Percentiles rank a stretch among this genome's conserved stretches.
Conservation (phyloP, 2,797 vertebrate species). For the Aratinga solstitialis region DNA sequence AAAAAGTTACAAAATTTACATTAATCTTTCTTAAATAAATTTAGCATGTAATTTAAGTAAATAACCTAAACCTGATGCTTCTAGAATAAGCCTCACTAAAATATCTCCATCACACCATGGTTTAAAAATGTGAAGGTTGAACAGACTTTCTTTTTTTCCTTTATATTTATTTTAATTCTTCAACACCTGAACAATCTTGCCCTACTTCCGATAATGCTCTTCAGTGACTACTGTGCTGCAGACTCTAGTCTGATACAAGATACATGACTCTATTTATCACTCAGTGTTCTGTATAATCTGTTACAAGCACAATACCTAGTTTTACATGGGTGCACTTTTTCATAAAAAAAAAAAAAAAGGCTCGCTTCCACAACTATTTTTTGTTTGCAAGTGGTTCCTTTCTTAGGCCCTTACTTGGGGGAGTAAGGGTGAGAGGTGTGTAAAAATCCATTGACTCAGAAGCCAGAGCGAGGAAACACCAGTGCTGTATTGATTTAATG, state of each 20-base stretch:
- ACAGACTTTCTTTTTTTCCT: neutral
- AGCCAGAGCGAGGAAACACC: neutral
- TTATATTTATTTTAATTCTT: neutral
- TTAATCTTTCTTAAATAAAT: neutral
- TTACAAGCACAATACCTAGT: conserved; percentile 26
- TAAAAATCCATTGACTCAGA: neutral
- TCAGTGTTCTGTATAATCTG: conserved; percentile 33
- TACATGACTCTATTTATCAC: conserved; percentile 48
- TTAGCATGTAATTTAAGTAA: neutral
- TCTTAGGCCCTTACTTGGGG: neutral
- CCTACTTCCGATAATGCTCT: neutral
- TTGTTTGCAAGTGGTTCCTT: neutral
- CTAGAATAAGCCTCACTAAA: neutral
- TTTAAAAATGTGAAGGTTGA: neutral
- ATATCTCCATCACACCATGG: neutral
- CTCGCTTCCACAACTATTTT: neutral
- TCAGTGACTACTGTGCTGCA: neutral
- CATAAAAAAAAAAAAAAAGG: neutral
- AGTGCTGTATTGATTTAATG: neutral
- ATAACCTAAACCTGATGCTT: neutral
- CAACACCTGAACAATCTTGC: neutral
- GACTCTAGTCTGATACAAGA: neutral
- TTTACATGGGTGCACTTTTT: conserved; percentile 35
- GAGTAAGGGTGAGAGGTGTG: neutral
- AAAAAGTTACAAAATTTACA: neutral